Evolutionary conservation across 2,888 invertebrate genomes (phyloP), one percentile per base, ranked within the genome.

Genomic region (Lathronympha strigana): DNA sequence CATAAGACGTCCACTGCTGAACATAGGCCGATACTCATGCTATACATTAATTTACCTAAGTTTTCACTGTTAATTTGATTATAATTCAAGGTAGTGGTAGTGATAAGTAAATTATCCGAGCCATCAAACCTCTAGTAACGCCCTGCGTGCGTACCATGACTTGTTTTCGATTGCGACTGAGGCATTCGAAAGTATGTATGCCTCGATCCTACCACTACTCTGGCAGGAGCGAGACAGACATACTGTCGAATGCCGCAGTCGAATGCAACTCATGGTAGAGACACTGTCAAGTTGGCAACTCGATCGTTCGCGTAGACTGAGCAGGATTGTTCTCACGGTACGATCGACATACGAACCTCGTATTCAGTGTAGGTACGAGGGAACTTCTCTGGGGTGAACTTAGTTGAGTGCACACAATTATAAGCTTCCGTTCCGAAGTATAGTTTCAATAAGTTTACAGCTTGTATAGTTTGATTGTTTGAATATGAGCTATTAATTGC

Each of bases 271-370:
- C 19, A 13, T 45, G 31, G 55, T 43, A 55, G 19, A 40, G 55
- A 13, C 43, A n/a, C 45, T 55, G 43, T 45, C 57, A 31, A 57
- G 19, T 57, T 57, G 45, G 31, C 45, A 57, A 43, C 43, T 31
- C 40, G 38, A 15, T 17, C 21, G 53, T 38, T 54, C 38, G 23
- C 36, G 36, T 54, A 13, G 55, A 55, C 28, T 43, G 15, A 25
- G 54, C 11, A 43, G 43, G 43, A 45, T 43, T 43, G 43, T 45
- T 31, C 31, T 45, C 57, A 31, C 43, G 38, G 38, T n/a, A 57
- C 57, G 28, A 43, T 45, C 31, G 28, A 43, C 43, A 43, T 21
- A 57, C 19, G 43, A 11, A 13, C 15, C 28, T 28, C 43, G 17
- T 43, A 31, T 43, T 57, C 43, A 19, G 51, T 36, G 13, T 36